Percentiles rank a stretch among this genome's conserved stretches.
phyloP scores from a whole-genome alignment of 2,113 vertebrate species.

The Gymnogyps californianus region DNA sequence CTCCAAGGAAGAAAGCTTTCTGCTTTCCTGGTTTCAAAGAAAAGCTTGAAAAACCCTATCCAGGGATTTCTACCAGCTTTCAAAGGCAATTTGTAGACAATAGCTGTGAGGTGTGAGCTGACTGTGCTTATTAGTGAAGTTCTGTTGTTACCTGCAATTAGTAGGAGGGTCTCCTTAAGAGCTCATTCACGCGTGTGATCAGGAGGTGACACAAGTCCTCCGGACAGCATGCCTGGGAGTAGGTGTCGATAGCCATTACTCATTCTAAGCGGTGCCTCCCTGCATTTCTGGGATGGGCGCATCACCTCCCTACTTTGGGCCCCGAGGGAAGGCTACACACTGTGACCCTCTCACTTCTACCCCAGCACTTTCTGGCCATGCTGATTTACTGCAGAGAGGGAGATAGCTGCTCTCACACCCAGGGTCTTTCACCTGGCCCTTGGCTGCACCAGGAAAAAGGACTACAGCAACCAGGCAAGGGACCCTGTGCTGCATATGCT shows the following conservation, averaged over 20 bases:
- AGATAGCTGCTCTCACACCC: neutral
- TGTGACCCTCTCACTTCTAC: neutral
- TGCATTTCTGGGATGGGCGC: neutral
- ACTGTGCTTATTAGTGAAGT: neutral
- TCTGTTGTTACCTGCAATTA: neutral
- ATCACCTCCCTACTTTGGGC: neutral
- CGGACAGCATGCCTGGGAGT: neutral
- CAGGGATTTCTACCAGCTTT: neutral
- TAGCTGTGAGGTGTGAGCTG: neutral
- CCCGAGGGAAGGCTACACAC: neutral
- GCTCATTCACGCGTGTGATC: neutral
- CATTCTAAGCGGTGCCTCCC: neutral
- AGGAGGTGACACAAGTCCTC: neutral
- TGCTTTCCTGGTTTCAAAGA: neutral
- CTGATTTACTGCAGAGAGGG: neutral
- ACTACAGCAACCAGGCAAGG: neutral
- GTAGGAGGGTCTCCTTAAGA: neutral
- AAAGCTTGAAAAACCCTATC: neutral
- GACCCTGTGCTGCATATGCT: neutral
- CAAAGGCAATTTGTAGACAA: neutral
- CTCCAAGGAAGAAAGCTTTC: neutral
- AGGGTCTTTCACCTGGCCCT: neutral
- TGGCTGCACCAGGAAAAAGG: neutral
- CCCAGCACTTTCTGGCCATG: neutral
- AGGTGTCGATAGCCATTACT: neutral